Evolutionary conservation across 1,140 invertebrate species (phyloP).

Genomic region (Nebria ingens): DNA sequence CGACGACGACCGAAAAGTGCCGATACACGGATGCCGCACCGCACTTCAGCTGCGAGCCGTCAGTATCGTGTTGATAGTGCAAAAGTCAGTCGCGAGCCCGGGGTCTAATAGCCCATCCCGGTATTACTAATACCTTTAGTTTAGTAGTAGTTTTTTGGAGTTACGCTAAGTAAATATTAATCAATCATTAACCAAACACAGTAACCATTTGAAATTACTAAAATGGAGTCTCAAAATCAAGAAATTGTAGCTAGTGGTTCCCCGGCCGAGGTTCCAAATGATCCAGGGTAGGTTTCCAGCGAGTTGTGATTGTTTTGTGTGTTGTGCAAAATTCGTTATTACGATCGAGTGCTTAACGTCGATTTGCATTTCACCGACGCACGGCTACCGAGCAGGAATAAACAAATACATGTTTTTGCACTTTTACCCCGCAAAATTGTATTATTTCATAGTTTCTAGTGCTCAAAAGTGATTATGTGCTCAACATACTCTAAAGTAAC

Average conservation of each 20-base stretch:
- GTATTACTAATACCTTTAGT: constrained; percentile 45
- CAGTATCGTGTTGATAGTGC: constrained; percentile 65
- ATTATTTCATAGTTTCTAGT: no score
- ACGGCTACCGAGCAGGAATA: no score
- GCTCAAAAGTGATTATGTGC: no score
- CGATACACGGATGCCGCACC: no score
- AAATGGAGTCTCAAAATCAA: constrained; percentile 64
- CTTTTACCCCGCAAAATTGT: no score
- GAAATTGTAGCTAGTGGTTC: constrained; percentile 62
- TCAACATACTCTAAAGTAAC: no score
- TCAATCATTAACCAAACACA: no score
- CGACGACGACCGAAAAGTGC: constrained; percentile 29
- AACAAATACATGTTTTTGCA: no score
- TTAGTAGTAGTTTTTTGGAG: constrained; percentile 55
- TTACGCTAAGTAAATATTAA: constrained; percentile 20
- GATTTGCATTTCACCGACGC: no score
- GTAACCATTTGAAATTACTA: no score
- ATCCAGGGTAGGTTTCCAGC: constrained; percentile 64
- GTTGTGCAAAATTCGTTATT: no score
- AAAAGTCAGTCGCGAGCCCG: constrained; percentile 51
- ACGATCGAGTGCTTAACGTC: no score
- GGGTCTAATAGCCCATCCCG: constrained; percentile 48
- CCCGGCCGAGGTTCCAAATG: constrained; percentile 76
- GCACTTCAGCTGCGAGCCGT: constrained; percentile 33
- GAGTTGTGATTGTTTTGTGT: constrained; percentile 3